Conservation (phyloP, 2,797 vertebrate species). For the Chaetodon trifasciatus region DNA sequence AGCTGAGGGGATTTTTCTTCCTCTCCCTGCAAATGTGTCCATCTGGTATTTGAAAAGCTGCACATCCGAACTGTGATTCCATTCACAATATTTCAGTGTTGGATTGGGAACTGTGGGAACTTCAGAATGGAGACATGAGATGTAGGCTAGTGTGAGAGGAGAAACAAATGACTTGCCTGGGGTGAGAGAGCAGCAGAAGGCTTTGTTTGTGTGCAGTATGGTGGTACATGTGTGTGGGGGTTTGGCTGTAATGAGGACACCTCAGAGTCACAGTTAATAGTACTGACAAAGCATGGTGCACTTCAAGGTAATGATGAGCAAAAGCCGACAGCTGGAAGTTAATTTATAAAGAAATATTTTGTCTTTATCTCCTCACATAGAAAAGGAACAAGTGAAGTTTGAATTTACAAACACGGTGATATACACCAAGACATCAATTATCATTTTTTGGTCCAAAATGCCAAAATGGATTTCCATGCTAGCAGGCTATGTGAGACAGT, state of each 20-base stretch:
- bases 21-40: slow-evolving; percentile 31
- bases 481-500: too few relatives aligned
- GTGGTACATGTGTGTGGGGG: slow-evolving; percentile 51
- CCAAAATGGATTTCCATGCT: too few relatives aligned
- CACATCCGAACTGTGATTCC: slow-evolving; percentile 35
- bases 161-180: slow-evolving; percentile 71
- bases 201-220: slow-evolving; percentile 68
- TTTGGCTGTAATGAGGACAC: slow-evolving; percentile 66
- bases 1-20: slow-evolving; percentile 41
- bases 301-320: slow-evolving; percentile 50
- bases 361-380: background rate
- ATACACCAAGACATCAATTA: background rate
- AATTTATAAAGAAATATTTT: slow-evolving; percentile 30
- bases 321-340: slow-evolving; percentile 33
- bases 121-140: slow-evolving; percentile 35
- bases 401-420: slow-evolving; percentile 2
- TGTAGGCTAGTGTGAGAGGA: slow-evolving; percentile 53
- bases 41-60: slow-evolving; percentile 62
- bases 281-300: slow-evolving; percentile 58
- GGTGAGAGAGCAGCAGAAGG: slow-evolving; percentile 73
- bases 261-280: slow-evolving; percentile 57
- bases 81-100: slow-evolving; percentile 53
- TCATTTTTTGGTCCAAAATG: too few relatives aligned
- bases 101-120: slow-evolving; percentile 35
- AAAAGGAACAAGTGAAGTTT: background rate